These are phyloP conservation scores for Drosophila setifemur DNA, from an alignment of 1,140 invertebrate species.

Conservation along the genomic window DNA sequence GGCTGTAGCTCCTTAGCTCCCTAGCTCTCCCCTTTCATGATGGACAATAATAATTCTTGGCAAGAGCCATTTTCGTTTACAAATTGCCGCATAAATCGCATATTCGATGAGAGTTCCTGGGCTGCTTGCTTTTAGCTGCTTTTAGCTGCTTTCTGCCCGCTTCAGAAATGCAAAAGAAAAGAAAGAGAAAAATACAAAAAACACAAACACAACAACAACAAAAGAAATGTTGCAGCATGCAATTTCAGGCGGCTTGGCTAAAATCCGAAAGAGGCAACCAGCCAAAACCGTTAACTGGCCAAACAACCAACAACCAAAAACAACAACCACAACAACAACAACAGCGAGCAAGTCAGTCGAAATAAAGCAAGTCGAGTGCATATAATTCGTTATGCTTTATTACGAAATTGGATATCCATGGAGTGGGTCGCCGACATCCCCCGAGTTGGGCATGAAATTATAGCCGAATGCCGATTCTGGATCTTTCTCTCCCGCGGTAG, in stretches of 20 bases:
- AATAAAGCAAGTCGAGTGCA: conserved; percentile 80
- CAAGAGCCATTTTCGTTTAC: conserved; percentile 81
- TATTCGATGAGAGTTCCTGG: conserved; percentile 76
- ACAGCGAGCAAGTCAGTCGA: conserved; percentile 38
- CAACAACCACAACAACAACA: neutral
- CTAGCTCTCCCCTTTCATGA: conserved; percentile 53
- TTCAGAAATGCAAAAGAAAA: conserved; percentile 64
- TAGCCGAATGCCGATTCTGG: conserved; percentile 57
- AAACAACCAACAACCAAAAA: conserved; percentile 29
- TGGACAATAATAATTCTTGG: conserved; percentile 81
- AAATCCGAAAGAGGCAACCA: conserved; percentile 32
- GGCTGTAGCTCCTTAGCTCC: conserved; percentile 29
- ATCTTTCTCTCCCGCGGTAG: conserved; percentile 55
- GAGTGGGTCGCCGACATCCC: conserved; percentile 43
- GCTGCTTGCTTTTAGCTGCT: conserved; percentile 19
- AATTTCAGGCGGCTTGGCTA: conserved; percentile 55
- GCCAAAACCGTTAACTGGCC: conserved; percentile 74
- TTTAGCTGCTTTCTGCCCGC: no score
- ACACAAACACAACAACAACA: neutral
- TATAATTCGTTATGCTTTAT: conserved; percentile 81
- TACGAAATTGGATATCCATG: conserved; percentile 79
- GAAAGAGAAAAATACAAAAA: conserved; percentile 36
- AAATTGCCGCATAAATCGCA: conserved; percentile 81
- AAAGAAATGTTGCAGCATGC: conserved; percentile 42
- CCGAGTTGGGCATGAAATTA: conserved; percentile 60